A percentile compares a stretch with the other conserved stretches of the same genome.
Evolutionary conservation across 2,888 invertebrate species (phyloP).

Genomic region (Tenthredo notha): DNA sequence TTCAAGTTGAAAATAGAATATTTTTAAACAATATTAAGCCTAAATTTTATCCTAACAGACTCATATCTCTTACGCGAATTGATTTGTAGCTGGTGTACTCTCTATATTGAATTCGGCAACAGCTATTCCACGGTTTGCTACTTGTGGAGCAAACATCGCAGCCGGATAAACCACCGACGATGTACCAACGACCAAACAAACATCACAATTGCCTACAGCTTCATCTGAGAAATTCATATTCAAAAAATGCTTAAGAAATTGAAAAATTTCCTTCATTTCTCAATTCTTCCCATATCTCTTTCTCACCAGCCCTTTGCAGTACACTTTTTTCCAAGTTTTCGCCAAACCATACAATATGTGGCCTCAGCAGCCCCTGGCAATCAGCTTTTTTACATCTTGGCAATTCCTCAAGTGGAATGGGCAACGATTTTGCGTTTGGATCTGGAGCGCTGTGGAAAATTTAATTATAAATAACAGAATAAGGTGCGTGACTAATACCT

Average conservation of each 20-base stretch:
- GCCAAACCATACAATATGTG: constrained; percentile 94
- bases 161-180: constrained; percentile 94
- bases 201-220: constrained; percentile 86
- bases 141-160: constrained; percentile 91
- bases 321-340: constrained; percentile 85
- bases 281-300: not conserved
- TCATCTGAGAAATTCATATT: constrained; percentile 72
- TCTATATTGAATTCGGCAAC: constrained; percentile 89
- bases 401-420: constrained; percentile 84
- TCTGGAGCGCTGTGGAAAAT: constrained; percentile 83
- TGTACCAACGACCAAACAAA: constrained; percentile 91
- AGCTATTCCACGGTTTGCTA: constrained; percentile 86
- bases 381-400: constrained; percentile 84
- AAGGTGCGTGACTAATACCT: not conserved
- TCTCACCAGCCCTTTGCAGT: constrained; percentile 83
- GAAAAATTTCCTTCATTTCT: not conserved
- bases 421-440: constrained; percentile 78
- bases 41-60: not conserved
- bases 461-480: constrained; percentile 73
- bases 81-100: constrained; percentile 79
- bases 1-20: not conserved
- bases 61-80: constrained; percentile 77
- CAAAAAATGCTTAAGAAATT: constrained; percentile 28
- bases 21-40: not conserved
- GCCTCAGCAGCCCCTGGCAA: constrained; percentile 87